A percentile compares a stretch with the other conserved stretches of the same genome.
Evolutionary conservation across 2,797 vertebrate species (phyloP).

Genomic region (Melanotaenia maccullochi): DNA sequence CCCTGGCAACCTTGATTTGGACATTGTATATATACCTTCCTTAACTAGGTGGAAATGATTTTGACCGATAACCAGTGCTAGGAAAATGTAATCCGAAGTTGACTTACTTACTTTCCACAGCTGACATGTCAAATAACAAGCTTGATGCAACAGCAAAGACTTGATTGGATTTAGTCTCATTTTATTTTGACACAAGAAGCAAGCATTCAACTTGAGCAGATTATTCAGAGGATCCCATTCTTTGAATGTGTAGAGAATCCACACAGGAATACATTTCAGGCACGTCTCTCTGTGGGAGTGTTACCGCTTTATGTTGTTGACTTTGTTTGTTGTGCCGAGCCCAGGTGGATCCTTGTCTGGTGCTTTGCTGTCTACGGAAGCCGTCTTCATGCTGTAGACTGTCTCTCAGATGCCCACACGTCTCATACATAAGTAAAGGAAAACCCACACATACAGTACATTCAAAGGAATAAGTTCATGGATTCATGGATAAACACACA

Average conservation of each 20-base stretch:
- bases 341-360: conserved; percentile 52
- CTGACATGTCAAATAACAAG: conserved; percentile 51
- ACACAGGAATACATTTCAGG: conserved; percentile 35
- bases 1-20: too few species aligned
- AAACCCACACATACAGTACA: conserved; percentile 20
- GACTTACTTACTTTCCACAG: conserved; percentile 14
- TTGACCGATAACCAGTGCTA: conserved; percentile 1
- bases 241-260: conserved; percentile 14
- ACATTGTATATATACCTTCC: neutral
- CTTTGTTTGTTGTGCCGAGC: conserved; percentile 48
- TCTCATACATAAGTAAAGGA: conserved; percentile 30
- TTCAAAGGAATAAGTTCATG: conserved; percentile 18
- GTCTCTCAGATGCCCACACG: conserved; percentile 42
- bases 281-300: conserved; percentile 31
- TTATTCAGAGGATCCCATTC: conserved; percentile 41
- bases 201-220: conserved; percentile 54
- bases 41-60: neutral
- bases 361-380: conserved; percentile 43
- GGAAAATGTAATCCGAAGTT: conserved; percentile 25
- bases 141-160: conserved; percentile 30
- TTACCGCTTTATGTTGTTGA: conserved; percentile 47
- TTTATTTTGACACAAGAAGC: conserved; percentile 45
- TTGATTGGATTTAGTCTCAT: conserved; percentile 50
- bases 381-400: conserved; percentile 32
- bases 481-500: conserved; percentile 19